Conservation (phyloP, 2,888 invertebrate genomes). For the Cephus spinipes region DNA sequence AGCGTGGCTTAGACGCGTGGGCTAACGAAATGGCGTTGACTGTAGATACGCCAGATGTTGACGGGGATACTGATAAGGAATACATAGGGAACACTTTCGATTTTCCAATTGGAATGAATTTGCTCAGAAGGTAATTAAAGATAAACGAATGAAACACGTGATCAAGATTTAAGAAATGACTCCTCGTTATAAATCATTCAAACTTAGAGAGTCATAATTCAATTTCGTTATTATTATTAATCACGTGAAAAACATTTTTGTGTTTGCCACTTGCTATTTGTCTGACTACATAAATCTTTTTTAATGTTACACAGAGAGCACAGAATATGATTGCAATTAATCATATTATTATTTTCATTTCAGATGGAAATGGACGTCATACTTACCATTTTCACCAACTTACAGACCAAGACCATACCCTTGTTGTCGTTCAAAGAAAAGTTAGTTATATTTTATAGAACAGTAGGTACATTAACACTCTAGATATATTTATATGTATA, state of each 20-base stretch:
- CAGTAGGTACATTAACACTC: too few relatives aligned
- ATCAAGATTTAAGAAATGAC: background rate
- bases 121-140: slow-evolving; percentile 70
- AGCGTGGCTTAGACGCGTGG: slow-evolving; percentile 83
- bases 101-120: slow-evolving; percentile 78
- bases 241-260: background rate
- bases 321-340: background rate
- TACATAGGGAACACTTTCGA: slow-evolving; percentile 74
- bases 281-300: background rate
- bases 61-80: slow-evolving; percentile 66
- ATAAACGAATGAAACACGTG: background rate
- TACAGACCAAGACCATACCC: slow-evolving; percentile 61
- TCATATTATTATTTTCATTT: slow-evolving; percentile 31
- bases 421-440: slow-evolving; percentile 2
- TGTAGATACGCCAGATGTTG: slow-evolving; percentile 39
- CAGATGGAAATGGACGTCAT: slow-evolving; percentile 77
- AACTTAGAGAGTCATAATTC: background rate
- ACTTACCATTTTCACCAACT: slow-evolving; percentile 79
- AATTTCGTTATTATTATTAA: background rate
- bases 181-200: background rate
- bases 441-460: background rate
- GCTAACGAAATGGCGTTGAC: slow-evolving; percentile 76
- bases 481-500: background rate
- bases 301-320: background rate
- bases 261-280: background rate